Base-by-base conservation (phyloP, 2,888 invertebrate genomes). In the Protula sp. region DNA sequence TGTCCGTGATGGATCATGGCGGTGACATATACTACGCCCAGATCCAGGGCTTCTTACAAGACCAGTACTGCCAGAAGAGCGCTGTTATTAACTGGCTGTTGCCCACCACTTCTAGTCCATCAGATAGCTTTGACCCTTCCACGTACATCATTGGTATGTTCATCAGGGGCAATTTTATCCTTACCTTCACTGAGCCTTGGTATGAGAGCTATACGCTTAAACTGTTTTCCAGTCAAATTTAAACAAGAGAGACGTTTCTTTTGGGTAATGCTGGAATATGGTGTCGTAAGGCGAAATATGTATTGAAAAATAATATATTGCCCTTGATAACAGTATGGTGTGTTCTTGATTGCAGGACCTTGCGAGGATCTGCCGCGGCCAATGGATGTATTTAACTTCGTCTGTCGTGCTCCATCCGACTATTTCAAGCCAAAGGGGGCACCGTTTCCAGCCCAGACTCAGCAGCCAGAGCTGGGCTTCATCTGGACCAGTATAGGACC, bases 401-500 rank as follows among this genome's bases (percentile, higher is more conserved):
- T 94, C 9, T 92, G 93, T 89, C 93, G 92, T 74, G 92, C 93
- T 0, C 94, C 94, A 0, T 91, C 92, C 0, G 92, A 93, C 79
- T 94, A 94, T 64, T 79, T 71, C 80, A 88, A 88, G 74, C 85
- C 89, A 5, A 87, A 85, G 68, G 87, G 85, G 66, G 87, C 87
- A 19, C 92, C 92, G 0, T 92, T 90, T 78, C 90, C 91, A 19
- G 74, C 76, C 2, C 54, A 72, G 2, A 65, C 70, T 28, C 69
- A 73, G 47, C 70, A 74, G 47, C 76, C 77, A 26, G 73, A 79
- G 45, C 67, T 77, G 27, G 76, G 78, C 60, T 80, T 73, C 65
- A 74, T 80, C 45, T 78, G 77, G 77, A 76, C 78, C 1, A 69
- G 72, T 3, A 64, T 79, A 22, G 76, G 76, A 24, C 74, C 75